Percentiles rank a stretch among this genome's conserved stretches.
These are phyloP conservation scores for Clepsis dumicolana DNA, from an alignment of 2,888 invertebrate genomes.

Conservation along the genomic window DNA sequence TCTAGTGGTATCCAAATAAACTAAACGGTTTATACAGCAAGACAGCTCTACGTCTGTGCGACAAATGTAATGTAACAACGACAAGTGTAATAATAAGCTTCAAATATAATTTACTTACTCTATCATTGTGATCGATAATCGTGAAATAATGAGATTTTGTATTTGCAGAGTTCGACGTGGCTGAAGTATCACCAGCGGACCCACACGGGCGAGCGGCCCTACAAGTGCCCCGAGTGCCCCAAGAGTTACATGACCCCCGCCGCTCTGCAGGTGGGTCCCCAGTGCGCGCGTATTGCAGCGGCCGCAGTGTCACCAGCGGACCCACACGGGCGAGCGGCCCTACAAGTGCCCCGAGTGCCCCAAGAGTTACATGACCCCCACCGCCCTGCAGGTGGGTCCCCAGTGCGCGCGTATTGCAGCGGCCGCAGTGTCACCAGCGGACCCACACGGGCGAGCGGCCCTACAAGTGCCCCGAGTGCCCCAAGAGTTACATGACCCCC, in stretches of 20 bases:
- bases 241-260: conserved; percentile 73
- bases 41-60: no score
- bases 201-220: conserved; percentile 70
- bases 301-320: conserved; percentile 64
- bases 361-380: conserved; percentile 71
- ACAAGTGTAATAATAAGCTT: no score
- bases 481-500: conserved; percentile 71
- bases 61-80: no score
- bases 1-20: no score
- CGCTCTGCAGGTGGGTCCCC: conserved; percentile 63
- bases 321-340: conserved; percentile 69
- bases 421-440: conserved; percentile 62
- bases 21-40: no score
- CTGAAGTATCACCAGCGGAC: conserved; percentile 66
- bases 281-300: no score
- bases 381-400: conserved; percentile 65
- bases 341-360: conserved; percentile 64
- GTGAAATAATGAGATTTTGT: no score
- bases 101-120: no score
- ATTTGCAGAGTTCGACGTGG: conserved; percentile 31
- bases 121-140: no score
- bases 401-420: no score
- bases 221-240: conserved; percentile 61
- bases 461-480: conserved; percentile 62
- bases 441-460: conserved; percentile 72